A percentile compares a stretch with the other conserved stretches of the same genome.
phyloP scores from a whole-genome alignment of 2,888 invertebrate species.

The Zaprionus obscuricornis region DNA sequence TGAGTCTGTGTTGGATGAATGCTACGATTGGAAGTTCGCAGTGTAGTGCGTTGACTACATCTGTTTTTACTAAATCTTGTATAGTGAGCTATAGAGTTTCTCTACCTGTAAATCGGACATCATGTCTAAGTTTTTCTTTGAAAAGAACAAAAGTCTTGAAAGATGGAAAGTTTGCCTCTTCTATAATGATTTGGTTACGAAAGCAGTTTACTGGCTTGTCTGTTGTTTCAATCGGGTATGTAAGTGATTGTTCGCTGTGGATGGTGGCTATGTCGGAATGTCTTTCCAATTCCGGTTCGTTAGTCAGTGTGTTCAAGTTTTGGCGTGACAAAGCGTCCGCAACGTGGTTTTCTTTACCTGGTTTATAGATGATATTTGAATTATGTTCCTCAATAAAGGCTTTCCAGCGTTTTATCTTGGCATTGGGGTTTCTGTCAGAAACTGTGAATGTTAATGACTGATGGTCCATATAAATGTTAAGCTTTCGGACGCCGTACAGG shows the following conservation, averaged over 20 bases:
- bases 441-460: conserved; percentile 2
- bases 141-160: conserved; percentile 24
- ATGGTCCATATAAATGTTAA: conserved; percentile 11
- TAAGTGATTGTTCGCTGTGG: conserved; percentile 37
- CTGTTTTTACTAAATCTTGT: conserved; percentile 11
- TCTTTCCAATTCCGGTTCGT: no score
- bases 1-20: neutral
- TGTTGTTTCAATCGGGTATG: conserved; percentile 40
- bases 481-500: conserved; percentile 4
- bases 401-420: conserved; percentile 16
- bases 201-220: conserved; percentile 51
- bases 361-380: conserved; percentile 8
- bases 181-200: conserved; percentile 42
- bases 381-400: conserved; percentile 9
- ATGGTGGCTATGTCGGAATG: conserved; percentile 15
- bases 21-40: conserved; percentile 4
- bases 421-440: conserved; percentile 8
- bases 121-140: conserved; percentile 27
- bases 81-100: conserved; percentile 2
- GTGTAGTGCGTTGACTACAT: conserved; percentile 19
- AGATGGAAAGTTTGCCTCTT: conserved; percentile 16
- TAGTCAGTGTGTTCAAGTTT: conserved; percentile 7
- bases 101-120: conserved; percentile 23
- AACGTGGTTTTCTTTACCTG: conserved; percentile 19
- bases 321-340: conserved; percentile 19